These are phyloP conservation scores for Erebia aethiops DNA, from an alignment of 2,888 invertebrate species.

Conservation along the genomic window DNA sequence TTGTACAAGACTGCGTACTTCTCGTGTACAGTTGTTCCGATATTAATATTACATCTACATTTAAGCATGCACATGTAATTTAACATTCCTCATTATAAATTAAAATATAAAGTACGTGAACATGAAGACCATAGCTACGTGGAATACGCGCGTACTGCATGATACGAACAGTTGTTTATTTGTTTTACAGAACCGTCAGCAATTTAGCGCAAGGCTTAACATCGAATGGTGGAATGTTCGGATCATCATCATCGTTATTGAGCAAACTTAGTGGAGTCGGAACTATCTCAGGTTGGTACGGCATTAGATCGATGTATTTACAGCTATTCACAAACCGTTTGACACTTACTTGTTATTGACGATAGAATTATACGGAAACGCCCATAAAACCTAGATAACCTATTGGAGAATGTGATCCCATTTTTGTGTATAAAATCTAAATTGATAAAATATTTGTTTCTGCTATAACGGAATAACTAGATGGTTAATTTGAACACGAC, in stretches of 20 bases:
- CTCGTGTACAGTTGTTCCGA: slow-evolving; percentile 59
- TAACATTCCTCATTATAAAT: slow-evolving; percentile 43
- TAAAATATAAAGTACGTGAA: slow-evolving; percentile 32
- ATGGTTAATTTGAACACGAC: slow-evolving; percentile 5
- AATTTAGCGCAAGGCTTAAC: slow-evolving; percentile 83
- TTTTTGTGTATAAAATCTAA: background rate
- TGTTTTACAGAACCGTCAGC: slow-evolving; percentile 78
- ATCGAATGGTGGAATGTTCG: slow-evolving; percentile 87
- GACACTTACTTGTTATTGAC: slow-evolving; percentile 27
- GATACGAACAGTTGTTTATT: slow-evolving; percentile 48
- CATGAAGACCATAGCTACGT: slow-evolving; percentile 22
- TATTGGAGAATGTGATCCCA: background rate
- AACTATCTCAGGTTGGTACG: slow-evolving; percentile 77
- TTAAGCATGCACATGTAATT: slow-evolving; percentile 57
- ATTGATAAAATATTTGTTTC: background rate
- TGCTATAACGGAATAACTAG: background rate
- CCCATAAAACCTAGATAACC: background rate
- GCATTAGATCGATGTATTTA: slow-evolving; percentile 42
- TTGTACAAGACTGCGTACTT: slow-evolving; percentile 50
- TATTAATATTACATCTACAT: slow-evolving; percentile 43
- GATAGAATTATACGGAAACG: slow-evolving; percentile 3
- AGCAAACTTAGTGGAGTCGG: slow-evolving; percentile 81
- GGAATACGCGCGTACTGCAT: slow-evolving; percentile 31
- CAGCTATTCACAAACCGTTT: slow-evolving; percentile 33
- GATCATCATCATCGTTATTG: slow-evolving; percentile 87